Evolutionary conservation across 2,113 vertebrate species (phyloP), one percentile per base, ranked within the genome.

Genomic region (Thinocorus orbignyianus): DNA sequence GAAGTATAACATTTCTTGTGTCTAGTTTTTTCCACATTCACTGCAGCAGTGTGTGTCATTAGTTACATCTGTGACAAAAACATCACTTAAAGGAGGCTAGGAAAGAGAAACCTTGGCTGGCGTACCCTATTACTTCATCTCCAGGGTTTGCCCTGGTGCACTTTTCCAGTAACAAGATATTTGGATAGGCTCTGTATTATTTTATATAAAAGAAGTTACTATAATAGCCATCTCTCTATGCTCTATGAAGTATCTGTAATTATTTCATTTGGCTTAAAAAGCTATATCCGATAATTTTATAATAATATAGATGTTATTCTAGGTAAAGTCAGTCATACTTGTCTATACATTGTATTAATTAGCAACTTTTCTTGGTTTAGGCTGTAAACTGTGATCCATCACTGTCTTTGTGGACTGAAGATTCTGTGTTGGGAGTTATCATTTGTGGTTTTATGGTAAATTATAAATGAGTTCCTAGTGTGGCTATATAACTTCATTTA

Each of bases 51-150:
- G 62, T 92, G 82, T 94, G 94, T 97, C 95, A 95, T 98, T 96
- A 95, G 83, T 94, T 97, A 97, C 90, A 96, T 97, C 96, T 98
- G 97, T 93, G 86, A 97, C 92, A 90, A 89, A 94, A 92, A 88
- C 93, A 94, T 93, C 73, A 86, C 61, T 95, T 92, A 80, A 66
- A 87, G 44, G n/a, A 84, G 92, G 37, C 55, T 62, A 97, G 71
- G 52, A 82, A 94, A 91, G 71, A 82, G 86, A 89, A 90, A 85
- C 83, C 39, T 91, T 96, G 95, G 85, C 88, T 88, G 12, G 13
- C 41, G 42, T 58, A 41, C 46, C 73, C 57, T 90, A 76, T 96
- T 92, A 97, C 73, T 95, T 95, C 83, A 94, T 91, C 88, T 84
- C 52, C 31, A 76, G 86, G 86, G 61, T 90, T 95, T 93, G 72